Base-by-base conservation (phyloP, 2,888 invertebrate species). In the Parnassius smintheus region DNA sequence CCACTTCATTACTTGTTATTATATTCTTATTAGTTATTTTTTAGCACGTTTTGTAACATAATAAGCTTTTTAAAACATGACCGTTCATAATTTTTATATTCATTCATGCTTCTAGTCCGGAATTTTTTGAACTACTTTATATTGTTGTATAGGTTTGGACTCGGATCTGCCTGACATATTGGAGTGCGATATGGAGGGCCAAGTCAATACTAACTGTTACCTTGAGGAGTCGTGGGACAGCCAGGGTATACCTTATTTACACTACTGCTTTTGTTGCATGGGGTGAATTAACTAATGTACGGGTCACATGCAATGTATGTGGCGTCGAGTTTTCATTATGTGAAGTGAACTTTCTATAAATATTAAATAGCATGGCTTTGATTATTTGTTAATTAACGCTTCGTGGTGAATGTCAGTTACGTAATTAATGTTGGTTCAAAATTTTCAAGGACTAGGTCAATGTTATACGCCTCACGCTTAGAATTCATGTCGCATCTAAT, bases 151-250 rank as follows among this genome's bases (percentile, higher is more conserved):
- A 91, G 91, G 89, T 91, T 86, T 91, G 86, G 90, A 90, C 78
- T 83, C 81, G 71, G 88, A 91, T 74, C 80, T 86, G 76, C 85
- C 88, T 69, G 89, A 89, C 80, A 86, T 88, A 78, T 73, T 84
- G 88, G 90, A 90, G 82, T 81, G 84, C 78, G 91, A 92, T 87
- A 74, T 89, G 82, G 82, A 91, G 88, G 78, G 86, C 85, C 79
- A 85, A 83, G 83, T 84, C 84, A 78, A 89, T 89, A 76, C 90
- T 92, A 83, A 91, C 89, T 86, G 92, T 91, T 85, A 91, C 90
- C 80, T 92, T 85, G 89, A 94, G 83, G 82, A 93, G 84, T 86
- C 92, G 77, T 82, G 93, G 93, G 73, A 89, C 82, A 75, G 82
- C 86, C 79, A 92, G 93, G 86, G 91, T 90, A 91, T 81, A 74